Conservation (phyloP, 2,888 invertebrate genomes). For the Agrotis ipsilon region DNA sequence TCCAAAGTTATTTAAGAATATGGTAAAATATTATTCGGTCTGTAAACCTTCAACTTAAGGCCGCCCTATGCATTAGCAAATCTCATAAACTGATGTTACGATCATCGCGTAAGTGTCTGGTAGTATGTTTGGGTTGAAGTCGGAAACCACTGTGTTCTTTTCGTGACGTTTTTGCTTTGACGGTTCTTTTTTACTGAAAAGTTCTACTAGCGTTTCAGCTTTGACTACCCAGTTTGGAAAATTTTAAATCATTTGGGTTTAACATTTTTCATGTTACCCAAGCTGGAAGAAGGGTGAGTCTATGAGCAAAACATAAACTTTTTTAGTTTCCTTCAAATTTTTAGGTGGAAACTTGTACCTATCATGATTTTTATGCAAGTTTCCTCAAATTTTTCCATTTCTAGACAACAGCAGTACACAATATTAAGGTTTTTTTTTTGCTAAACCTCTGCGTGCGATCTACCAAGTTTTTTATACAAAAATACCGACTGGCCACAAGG, state of each 20-base stretch:
- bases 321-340: too few relatives aligned
- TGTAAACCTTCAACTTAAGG: slow-evolving; percentile 20
- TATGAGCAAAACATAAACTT: too few relatives aligned
- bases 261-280: too few relatives aligned
- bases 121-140: neutral
- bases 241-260: neutral
- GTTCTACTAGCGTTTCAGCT: too few relatives aligned
- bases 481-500: slow-evolving; percentile 44
- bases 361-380: neutral
- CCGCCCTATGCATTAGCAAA: slow-evolving; percentile 25
- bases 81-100: neutral
- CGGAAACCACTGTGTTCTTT: neutral
- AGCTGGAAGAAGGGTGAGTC: neutral
- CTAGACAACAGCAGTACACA: slow-evolving; percentile 4
- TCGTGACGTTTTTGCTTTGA: neutral
- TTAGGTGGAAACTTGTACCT: too few relatives aligned
- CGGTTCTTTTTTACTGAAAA: too few relatives aligned
- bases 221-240: neutral
- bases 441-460: neutral
- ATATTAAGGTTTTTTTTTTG: slow-evolving; percentile 39
- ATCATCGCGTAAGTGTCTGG: neutral
- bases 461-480: slow-evolving; percentile 38
- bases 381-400: too few relatives aligned
- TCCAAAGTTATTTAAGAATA: neutral
- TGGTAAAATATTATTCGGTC: slow-evolving; percentile 32